A percentile compares a stretch with the other conserved stretches of the same genome.
Conservation (phyloP, 1,140 invertebrate species). For the Zaprionus inermis region DNA sequence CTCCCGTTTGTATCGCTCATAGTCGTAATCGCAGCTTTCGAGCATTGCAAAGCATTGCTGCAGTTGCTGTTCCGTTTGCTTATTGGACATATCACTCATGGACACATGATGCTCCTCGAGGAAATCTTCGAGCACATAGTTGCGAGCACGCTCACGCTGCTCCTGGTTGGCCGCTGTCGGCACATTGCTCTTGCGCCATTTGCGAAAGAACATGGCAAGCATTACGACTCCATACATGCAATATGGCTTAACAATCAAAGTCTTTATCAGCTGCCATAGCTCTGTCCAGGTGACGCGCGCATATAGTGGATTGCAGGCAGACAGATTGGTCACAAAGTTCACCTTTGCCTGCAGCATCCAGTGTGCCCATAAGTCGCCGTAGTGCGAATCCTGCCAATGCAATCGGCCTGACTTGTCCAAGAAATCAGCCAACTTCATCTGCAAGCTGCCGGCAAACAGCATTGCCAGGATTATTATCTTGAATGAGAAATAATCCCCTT, state of each 20-base stretch:
- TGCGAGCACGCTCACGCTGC: slow-evolving; percentile 73
- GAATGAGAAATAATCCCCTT: slow-evolving; percentile 64
- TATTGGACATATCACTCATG: slow-evolving; percentile 78
- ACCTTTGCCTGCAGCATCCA: slow-evolving; percentile 75
- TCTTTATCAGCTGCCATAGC: slow-evolving; percentile 76
- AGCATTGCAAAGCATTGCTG: slow-evolving; percentile 73
- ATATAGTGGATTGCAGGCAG: slow-evolving; percentile 73
- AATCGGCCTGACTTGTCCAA: slow-evolving; percentile 59
- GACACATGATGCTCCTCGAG: slow-evolving; percentile 79
- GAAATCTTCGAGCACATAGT: slow-evolving; percentile 82
- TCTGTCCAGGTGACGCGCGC: slow-evolving; percentile 64
- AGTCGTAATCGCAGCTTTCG: slow-evolving; percentile 74
- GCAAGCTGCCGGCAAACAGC: slow-evolving; percentile 66
- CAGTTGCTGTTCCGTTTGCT: slow-evolving; percentile 73
- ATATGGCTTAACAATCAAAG: slow-evolving; percentile 77
- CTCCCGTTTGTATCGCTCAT: slow-evolving; percentile 74
- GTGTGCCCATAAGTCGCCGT: slow-evolving; percentile 67
- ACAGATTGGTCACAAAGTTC: slow-evolving; percentile 70
- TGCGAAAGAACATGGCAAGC: slow-evolving; percentile 80
- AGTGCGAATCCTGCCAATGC: slow-evolving; percentile 52
- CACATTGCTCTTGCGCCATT: slow-evolving; percentile 73
- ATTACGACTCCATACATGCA: slow-evolving; percentile 83
- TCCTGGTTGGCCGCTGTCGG: slow-evolving; percentile 53
- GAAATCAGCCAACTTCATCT: slow-evolving; percentile 62
- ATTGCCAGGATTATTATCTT: slow-evolving; percentile 65